Evolutionary conservation across 1,140 invertebrate species (phyloP).

Genomic region (Drosophila sechellia): DNA sequence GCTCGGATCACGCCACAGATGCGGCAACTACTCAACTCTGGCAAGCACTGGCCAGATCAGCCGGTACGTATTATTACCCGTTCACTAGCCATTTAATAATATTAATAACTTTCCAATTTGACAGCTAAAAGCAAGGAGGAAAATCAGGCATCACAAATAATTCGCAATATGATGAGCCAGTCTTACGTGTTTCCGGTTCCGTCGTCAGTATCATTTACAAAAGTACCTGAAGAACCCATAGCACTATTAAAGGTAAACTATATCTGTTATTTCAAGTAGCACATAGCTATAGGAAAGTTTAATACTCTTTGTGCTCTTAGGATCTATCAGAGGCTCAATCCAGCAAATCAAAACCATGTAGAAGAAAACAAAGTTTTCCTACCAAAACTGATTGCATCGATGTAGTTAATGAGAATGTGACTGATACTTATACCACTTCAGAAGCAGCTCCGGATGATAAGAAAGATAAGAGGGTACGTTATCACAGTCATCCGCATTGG

Average conservation of each 20-base stretch:
- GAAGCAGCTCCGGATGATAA: slow-evolving; percentile 54
- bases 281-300: neutral
- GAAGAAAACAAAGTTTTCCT: slow-evolving; percentile 83
- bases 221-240: slow-evolving; percentile 81
- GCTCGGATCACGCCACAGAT: slow-evolving; percentile 86
- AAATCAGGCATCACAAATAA: slow-evolving; percentile 89
- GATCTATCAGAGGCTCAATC: slow-evolving; percentile 69
- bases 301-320: slow-evolving; percentile 15
- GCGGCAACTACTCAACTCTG: slow-evolving; percentile 86
- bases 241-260: slow-evolving; percentile 76
- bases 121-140: slow-evolving; percentile 78
- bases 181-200: slow-evolving; percentile 89
- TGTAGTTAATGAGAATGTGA: slow-evolving; percentile 48
- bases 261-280: too few species aligned
- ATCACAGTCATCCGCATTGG: neutral
- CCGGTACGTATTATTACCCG: slow-evolving; percentile 84
- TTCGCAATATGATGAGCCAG: slow-evolving; percentile 90
- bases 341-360: slow-evolving; percentile 68
- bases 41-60: slow-evolving; percentile 85
- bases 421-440: slow-evolving; percentile 48
- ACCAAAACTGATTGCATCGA: slow-evolving; percentile 74
- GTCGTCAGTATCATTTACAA: slow-evolving; percentile 68
- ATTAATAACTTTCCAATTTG: too few species aligned
- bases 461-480: slow-evolving; percentile 69
- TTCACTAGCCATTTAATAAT: too few species aligned